Evolutionary conservation across 2,888 invertebrate species (phyloP).

Genomic region (Cheilosia grossa): DNA sequence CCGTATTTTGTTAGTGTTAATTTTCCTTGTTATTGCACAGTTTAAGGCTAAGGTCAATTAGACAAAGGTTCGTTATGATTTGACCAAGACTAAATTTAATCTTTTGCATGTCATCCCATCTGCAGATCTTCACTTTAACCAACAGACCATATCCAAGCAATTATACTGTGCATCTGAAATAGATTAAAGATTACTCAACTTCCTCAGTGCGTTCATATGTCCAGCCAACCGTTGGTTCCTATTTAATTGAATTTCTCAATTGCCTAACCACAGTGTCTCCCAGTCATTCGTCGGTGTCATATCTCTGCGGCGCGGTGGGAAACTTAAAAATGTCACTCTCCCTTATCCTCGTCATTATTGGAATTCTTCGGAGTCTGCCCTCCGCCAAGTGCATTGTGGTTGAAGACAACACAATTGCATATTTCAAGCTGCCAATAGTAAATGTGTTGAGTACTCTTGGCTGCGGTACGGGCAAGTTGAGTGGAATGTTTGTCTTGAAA

Average conservation of each 20-base stretch:
- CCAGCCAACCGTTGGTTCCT: constrained; percentile 39
- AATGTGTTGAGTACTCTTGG: constrained; percentile 50
- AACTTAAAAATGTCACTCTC: constrained; percentile 39
- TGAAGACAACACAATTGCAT: constrained; percentile 63
- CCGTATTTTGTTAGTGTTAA: too few relatives aligned
- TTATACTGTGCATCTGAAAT: neutral
- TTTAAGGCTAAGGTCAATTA: too few relatives aligned
- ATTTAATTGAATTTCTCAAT: constrained; percentile 54
- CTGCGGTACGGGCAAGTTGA: constrained; percentile 47
- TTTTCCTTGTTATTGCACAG: too few relatives aligned
- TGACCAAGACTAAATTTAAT: too few relatives aligned
- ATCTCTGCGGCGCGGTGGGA: constrained; percentile 1
- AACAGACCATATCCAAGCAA: neutral
- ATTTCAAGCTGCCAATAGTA: constrained; percentile 56
- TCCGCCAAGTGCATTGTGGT: constrained; percentile 43
- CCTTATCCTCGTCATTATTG: constrained; percentile 29
- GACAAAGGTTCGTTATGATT: too few relatives aligned
- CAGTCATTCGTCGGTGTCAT: constrained; percentile 27
- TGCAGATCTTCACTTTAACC: too few relatives aligned
- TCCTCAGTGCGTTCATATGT: neutral
- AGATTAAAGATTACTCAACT: constrained; percentile 7
- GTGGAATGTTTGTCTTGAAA: constrained; percentile 50
- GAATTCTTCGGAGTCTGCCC: constrained; percentile 37
- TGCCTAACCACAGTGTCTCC: constrained; percentile 40
- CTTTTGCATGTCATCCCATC: too few relatives aligned